These are phyloP conservation scores for Prenolepis imparis DNA, from an alignment of 2,888 invertebrate genomes.

Conservation along the genomic window DNA sequence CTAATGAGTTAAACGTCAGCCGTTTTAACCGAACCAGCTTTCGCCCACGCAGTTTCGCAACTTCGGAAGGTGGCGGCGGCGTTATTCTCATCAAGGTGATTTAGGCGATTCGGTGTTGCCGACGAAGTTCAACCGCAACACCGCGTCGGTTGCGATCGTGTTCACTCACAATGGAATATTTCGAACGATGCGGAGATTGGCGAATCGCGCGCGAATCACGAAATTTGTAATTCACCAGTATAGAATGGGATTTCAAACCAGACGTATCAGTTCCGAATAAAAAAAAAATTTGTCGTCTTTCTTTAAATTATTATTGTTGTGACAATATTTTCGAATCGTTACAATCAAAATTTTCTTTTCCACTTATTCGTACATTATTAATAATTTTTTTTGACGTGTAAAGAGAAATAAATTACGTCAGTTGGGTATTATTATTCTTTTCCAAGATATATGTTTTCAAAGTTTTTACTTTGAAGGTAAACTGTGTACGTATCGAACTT, in stretches of 20 bases:
- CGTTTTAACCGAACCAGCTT: not conserved
- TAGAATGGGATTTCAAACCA: not conserved
- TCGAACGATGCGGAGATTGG: constrained; percentile 5
- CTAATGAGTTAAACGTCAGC: constrained; percentile 27
- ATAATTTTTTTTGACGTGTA: not conserved
- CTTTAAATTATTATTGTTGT: not conserved
- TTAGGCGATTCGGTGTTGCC: constrained; percentile 37
- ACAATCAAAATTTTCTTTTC: not conserved
- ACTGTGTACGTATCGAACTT: not conserved
- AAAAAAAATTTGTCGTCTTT: not conserved
- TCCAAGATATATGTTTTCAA: not conserved
- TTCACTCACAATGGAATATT: constrained; percentile 33
- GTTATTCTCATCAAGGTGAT: constrained; percentile 54
- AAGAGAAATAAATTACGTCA: not conserved
- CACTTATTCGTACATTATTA: not conserved
- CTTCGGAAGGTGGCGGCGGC: constrained; percentile 26
- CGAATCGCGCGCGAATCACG: constrained; percentile 5
- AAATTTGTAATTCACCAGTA: not conserved
- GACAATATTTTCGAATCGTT: not conserved
- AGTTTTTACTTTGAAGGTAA: not conserved
- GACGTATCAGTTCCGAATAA: not conserved
- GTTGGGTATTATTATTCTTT: not conserved
- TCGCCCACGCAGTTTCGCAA: constrained; percentile 33
- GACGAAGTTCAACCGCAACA: constrained; percentile 43
- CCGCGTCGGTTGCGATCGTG: constrained; percentile 28